Evolutionary conservation across 2,888 invertebrate species (phyloP), one percentile per base, ranked within the genome.

Genomic region (Xanthia togata): DNA sequence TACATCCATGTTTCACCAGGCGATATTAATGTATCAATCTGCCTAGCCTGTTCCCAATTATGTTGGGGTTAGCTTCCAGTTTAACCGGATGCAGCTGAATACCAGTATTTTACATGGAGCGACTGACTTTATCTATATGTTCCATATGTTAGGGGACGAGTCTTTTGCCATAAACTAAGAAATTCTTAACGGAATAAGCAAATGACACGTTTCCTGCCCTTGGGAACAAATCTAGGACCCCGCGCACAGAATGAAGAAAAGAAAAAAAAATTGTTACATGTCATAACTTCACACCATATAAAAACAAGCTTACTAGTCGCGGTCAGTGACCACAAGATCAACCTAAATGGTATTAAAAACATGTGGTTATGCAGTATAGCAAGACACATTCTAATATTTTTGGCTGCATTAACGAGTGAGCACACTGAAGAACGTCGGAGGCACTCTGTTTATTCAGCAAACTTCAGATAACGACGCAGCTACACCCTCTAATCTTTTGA

Each of bases 341-440:
- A 47, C 47, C 20, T 47, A n/a, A n/a, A n/a, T n/a, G n/a, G n/a
- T 2, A 44, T 44, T 44, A 6, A 47, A 47, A 47, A 47, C 17
- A 17, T 47, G 47, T 47, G 17, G 14, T 26, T 57, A 14, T 57
- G 8, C 26, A 59, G 17, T 59, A 20, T 1, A n/a, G n/a, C 31
- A 59, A 59, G 20, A 60, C 11, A 60, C 38, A 44, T 17, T 72
- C 11, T 55, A 44, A 76, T 76, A 53, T 75, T 76, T 55, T 26
- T n/a, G 23, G 14, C 8, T 47, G 17, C 20, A 64, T 38, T 47
- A 6, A 35, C 12, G 44, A 47, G 31, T 35, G 11, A 4, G 6
- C 23, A 17, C 1, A 44, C n/a, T 14, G n/a, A 70, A 44, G 20
- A 20, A 17, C 4, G 5, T n/a, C 6, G 0, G 12, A 17, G 14